Evolutionary conservation across 2,888 invertebrate genomes (phyloP), one percentile per base, ranked within the genome.

Genomic region (Sphaerophoria rueppellii): DNA sequence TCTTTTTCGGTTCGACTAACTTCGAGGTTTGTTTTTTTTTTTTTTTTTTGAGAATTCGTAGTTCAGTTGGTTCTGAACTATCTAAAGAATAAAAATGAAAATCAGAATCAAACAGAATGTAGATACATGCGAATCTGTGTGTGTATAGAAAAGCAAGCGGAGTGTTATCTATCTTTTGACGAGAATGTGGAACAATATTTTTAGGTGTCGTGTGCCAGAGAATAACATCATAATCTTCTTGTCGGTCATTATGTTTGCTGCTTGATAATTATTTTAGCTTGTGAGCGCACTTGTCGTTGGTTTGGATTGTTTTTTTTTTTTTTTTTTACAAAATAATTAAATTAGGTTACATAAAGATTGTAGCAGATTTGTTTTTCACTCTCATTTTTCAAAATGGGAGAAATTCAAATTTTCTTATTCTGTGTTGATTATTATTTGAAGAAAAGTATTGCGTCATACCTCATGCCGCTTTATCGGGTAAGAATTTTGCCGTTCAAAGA

Each of bases 141-240:
- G 2, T 24, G 24, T 24, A 24, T 1, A 24, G 24, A 24, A 24
- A 24, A 24, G 24, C 24, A 24, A 24, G 24, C 24, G 24, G 24
- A 24, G 24, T 24, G 24, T 24, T 24, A 24, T 24, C 24, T 32
- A 12, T 65, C 63, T 2, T 65, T 50, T 24, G 24, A 2, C 24
- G 24, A 24, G 24, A 24, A 32, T 16, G 12, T 65, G 12, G 32
- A n/a, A 58, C 12, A 55, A 12, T 35, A 0, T 48, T 14, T 69
- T 54, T 54, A 65, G 52, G 12, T 79, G 72, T 67, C 67, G 67
- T 69, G 78, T 72, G 61, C 54, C 60, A 79, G 60, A 79, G 60
- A 61, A n/a, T n/a, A n/a, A 73, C 67, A 55, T 79, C 12, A 73
- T 69, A 54, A 70, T 67, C 54, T 61, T 61, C 34, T 34, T 61